These are phyloP conservation scores for Drosophila infuscata DNA, from an alignment of 2,888 invertebrate genomes.

Conservation along the genomic window DNA sequence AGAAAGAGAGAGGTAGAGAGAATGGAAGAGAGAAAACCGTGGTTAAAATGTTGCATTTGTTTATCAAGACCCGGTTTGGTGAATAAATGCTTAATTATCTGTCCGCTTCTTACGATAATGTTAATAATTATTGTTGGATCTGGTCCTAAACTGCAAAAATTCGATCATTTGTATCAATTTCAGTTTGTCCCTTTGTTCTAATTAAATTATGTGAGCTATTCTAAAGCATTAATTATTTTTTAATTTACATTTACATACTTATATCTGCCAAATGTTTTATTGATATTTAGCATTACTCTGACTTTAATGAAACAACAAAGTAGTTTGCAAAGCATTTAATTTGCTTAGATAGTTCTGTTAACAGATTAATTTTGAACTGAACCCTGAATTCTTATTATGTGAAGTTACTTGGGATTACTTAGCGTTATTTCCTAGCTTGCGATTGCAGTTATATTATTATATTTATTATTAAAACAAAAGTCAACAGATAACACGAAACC, in stretches of 20 bases:
- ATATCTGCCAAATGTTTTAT: neutral
- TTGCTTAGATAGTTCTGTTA: neutral
- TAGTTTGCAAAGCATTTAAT: neutral
- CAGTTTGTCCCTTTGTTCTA: neutral
- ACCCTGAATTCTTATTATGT: neutral
- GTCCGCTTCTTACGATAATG: neutral
- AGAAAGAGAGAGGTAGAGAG: too few relatives aligned
- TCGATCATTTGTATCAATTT: neutral
- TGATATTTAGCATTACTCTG: neutral
- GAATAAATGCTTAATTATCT: conserved; percentile 18
- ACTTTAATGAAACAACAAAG: neutral
- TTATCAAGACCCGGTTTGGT: conserved; percentile 23
- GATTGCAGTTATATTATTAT: neutral
- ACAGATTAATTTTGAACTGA: neutral
- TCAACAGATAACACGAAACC: neutral
- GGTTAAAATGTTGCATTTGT: conserved; percentile 15
- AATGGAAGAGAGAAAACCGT: neutral
- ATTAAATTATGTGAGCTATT: neutral
- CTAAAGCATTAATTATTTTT: neutral
- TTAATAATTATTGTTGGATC: neutral
- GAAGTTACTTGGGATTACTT: neutral
- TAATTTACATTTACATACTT: neutral
- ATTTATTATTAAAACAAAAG: too few relatives aligned
- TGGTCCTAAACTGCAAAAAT: neutral
- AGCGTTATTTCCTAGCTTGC: neutral